Evolutionary conservation across 2,888 invertebrate species (phyloP), one percentile per base, ranked within the genome.

Genomic region (Drosophila merina): DNA sequence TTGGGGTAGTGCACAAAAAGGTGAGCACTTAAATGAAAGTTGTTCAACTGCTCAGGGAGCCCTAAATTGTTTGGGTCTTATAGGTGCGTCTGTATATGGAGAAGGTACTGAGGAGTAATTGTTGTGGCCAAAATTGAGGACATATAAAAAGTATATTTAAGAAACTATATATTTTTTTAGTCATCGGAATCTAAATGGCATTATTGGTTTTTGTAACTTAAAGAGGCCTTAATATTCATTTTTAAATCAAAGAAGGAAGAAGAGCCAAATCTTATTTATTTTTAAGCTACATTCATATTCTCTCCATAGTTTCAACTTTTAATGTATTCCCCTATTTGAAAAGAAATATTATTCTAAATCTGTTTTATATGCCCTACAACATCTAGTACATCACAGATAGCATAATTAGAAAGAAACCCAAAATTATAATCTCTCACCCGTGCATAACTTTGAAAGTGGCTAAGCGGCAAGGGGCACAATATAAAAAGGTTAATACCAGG

Each of bases 11-110:
- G 59, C 42, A 77, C 58, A 49, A 67, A 72, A 58, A 58, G 63
- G 71, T 77, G 58, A 68, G 71, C 79, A 83, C 76, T 82, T 79
- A 82, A 82, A 83, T 83, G 85, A 83, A 83, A 83, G 82, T 83
- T 79, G 79, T 72, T 60, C 62, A 62, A 67, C 54, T 58, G 62
- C 42, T 49, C 55, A 49, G 40, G 49, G 28, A 64, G 66, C 45
- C 67, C 64, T 28, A 56, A 67, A 66, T 62, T 62, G 60, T 62
- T 57, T 48, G 1, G 26, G 47, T 40, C 57, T 40, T 60, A 14
- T 40, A 26, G 9, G 47, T 57, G 40, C 47, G 60, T 47, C 12
- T 47, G 40, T 38, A 31, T 56, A 45, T 57, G 47, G 9, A 48
- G 26, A 33, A 42, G 60, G 26, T 10, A 26, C 28, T 5, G 4